Evolutionary conservation across 2,888 invertebrate genomes (phyloP).

Genomic region (Brenthis hecate): DNA sequence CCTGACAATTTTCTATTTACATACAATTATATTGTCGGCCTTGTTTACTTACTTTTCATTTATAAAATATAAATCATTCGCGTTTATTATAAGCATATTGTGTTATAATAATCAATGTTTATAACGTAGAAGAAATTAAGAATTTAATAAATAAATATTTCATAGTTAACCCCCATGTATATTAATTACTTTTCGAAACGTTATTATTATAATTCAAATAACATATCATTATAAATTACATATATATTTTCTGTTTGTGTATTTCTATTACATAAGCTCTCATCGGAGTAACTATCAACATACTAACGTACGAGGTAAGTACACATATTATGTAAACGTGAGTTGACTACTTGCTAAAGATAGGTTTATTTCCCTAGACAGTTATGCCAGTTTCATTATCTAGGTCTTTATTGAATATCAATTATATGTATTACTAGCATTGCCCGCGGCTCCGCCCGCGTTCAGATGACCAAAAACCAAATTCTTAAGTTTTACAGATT

Average conservation of each 20-base stretch:
- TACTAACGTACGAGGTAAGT: too few relatives aligned
- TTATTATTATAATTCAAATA: slow-evolving; percentile 8
- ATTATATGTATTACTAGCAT: too few relatives aligned
- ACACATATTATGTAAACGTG: too few relatives aligned
- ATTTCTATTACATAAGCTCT: not conserved
- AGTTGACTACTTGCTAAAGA: too few relatives aligned
- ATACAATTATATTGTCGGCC: slow-evolving; percentile 4
- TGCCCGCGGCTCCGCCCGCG: too few relatives aligned
- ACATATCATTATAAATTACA: slow-evolving; percentile 16
- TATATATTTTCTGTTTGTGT: slow-evolving; percentile 7
- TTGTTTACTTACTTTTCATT: slow-evolving; percentile 4
- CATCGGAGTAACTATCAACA: too few relatives aligned
- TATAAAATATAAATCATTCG: not conserved
- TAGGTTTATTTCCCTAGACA: too few relatives aligned
- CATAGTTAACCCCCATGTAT: slow-evolving; percentile 4
- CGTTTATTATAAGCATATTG: slow-evolving; percentile 8
- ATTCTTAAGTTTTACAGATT: too few relatives aligned
- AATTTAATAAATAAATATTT: slow-evolving; percentile 1
- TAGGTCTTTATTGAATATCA: too few relatives aligned
- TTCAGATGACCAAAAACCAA: too few relatives aligned
- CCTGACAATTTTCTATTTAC: not conserved
- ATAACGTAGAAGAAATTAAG: slow-evolving; percentile 7
- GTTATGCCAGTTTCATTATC: too few relatives aligned
- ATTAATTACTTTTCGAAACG: slow-evolving; percentile 3
- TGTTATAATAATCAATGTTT: slow-evolving; percentile 5